These are phyloP conservation scores for Ctenochaetus hawaiiensis DNA, from an alignment of 2,797 vertebrate species.

Conservation along the genomic window DNA sequence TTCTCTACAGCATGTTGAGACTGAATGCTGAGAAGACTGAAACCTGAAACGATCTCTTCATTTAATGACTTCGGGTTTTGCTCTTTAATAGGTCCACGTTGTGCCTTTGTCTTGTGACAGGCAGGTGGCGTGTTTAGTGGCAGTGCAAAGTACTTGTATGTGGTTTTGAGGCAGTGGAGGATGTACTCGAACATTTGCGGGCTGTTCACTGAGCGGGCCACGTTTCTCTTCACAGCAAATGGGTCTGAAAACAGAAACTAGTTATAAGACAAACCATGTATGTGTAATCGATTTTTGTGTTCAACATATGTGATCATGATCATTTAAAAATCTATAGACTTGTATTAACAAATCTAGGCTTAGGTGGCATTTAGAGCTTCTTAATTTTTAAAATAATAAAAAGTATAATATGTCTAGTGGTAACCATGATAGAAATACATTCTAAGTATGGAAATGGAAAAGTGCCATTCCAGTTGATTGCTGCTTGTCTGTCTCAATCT, in stretches of 20 bases:
- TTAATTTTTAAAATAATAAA: neutral
- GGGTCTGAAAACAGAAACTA: conserved; percentile 86
- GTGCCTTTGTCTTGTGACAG: conserved; percentile 52
- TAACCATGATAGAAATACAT: neutral
- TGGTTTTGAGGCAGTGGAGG: conserved; percentile 94
- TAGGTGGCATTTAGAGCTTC: neutral
- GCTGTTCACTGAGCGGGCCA: conserved; percentile 93
- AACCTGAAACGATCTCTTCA: conserved; percentile 54
- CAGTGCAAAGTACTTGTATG: conserved; percentile 95
- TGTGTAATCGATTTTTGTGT: neutral
- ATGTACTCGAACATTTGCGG: conserved; percentile 93
- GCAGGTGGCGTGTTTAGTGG: conserved; percentile 80
- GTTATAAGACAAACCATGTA: neutral
- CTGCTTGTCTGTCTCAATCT: neutral
- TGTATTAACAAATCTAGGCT: neutral
- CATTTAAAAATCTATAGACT: neutral
- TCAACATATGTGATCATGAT: neutral
- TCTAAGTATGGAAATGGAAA: neutral
- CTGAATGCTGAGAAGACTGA: conserved; percentile 58
- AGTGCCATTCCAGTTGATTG: neutral
- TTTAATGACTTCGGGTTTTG: conserved; percentile 14
- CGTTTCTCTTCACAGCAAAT: conserved; percentile 93
- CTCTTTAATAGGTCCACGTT: conserved; percentile 25
- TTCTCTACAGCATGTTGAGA: conserved; percentile 51
- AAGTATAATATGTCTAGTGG: neutral